Evolutionary conservation across 2,113 vertebrate genomes (phyloP).

Genomic region (Ageneiosus marmoratus): DNA sequence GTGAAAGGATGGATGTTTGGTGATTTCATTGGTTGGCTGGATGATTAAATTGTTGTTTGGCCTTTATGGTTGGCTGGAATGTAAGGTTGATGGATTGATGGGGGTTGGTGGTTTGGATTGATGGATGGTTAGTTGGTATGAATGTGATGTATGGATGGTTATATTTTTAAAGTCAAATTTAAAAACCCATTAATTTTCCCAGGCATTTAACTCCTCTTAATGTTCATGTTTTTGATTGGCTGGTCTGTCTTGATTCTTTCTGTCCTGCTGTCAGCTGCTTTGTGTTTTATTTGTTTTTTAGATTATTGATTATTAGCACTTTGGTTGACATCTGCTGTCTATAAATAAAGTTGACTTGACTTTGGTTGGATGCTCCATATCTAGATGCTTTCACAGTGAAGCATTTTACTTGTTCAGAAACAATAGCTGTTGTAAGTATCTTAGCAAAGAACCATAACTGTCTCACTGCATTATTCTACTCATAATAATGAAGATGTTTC

Average conservation of each 20-base stretch:
- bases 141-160: neutral
- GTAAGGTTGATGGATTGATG: neutral
- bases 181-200: no score
- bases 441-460: neutral
- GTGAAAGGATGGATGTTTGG: neutral
- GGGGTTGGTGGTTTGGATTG: neutral
- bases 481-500: neutral
- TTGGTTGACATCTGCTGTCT: no score
- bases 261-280: no score
- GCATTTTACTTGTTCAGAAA: neutral
- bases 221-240: no score
- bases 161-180: no score
- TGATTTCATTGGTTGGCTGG: neutral
- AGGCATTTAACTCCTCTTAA: no score
- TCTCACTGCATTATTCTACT: neutral
- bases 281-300: no score
- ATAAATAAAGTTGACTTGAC: no score
- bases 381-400: neutral
- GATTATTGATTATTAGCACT: no score
- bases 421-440: neutral
- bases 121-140: neutral
- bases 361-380: neutral
- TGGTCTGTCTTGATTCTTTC: no score
- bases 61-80: no score
- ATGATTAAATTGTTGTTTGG: neutral